phyloP scores from a whole-genome alignment of 2,888 invertebrate species.

The Mongoloraphidia duomilia region DNA sequence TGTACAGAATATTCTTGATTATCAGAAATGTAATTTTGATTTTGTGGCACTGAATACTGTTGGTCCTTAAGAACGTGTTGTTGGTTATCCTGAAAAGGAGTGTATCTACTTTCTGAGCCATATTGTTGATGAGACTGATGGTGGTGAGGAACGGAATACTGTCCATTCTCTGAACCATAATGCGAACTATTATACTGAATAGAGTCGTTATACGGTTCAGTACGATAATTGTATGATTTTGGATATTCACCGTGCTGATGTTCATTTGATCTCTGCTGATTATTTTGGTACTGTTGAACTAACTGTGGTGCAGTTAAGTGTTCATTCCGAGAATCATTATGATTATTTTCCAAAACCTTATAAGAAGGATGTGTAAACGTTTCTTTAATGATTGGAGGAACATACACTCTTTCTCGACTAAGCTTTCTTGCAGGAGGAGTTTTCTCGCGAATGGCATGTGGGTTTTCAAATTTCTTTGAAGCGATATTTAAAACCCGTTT shows the following conservation, averaged over 20 bases:
- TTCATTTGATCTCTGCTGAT: not conserved
- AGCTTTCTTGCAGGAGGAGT: conserved; percentile 18
- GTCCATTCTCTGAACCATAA: not conserved
- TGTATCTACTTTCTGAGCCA: conserved; percentile 12
- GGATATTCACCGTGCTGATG: conserved; percentile 3
- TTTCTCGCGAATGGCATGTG: conserved; percentile 9
- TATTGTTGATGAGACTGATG: conserved; percentile 8
- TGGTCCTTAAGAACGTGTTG: conserved; percentile 5
- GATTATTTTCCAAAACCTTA: not conserved
- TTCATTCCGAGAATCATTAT: not conserved
- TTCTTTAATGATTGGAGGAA: conserved; percentile 12
- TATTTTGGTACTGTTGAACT: conserved; percentile 1
- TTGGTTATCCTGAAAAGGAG: conserved; percentile 7
- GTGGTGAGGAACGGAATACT: conserved; percentile 4
- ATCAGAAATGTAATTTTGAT: not conserved
- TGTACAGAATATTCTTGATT: not conserved
- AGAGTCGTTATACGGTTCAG: no score
- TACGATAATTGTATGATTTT: not conserved
- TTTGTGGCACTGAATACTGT: conserved; percentile 1
- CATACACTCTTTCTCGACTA: conserved; percentile 22
- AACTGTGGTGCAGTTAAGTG: conserved; percentile 2
- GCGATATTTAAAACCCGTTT: conserved; percentile 37
- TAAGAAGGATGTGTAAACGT: not conserved
- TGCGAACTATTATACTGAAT: no score
- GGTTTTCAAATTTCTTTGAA: conserved; percentile 38